A percentile compares a stretch with the other conserved stretches of the same genome.
Evolutionary conservation across 2,113 vertebrate genomes (phyloP).

Genomic region (Vanacampus margaritifer): DNA sequence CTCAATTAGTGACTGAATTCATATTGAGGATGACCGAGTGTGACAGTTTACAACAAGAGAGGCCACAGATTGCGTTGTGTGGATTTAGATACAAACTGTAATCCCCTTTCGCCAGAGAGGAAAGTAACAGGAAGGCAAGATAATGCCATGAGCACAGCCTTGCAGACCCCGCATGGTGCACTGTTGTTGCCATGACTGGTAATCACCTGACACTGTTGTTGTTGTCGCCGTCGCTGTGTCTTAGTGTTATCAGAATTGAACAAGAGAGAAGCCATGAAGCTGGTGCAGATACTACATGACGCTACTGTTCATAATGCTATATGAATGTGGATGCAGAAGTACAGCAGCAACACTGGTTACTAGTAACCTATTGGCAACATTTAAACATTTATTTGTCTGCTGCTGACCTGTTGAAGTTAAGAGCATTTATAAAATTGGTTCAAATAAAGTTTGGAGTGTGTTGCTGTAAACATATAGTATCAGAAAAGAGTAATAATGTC

Average conservation of each 20-base stretch:
- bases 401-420: no score
- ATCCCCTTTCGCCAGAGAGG: slow-evolving; percentile 44
- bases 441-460: no score
- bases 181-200: slow-evolving; percentile 28
- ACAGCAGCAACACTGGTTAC: neutral
- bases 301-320: neutral
- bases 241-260: neutral
- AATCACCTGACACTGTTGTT: slow-evolving; percentile 33
- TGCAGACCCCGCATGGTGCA: slow-evolving; percentile 30
- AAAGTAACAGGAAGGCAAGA: slow-evolving; percentile 40
- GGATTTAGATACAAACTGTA: slow-evolving; percentile 49
- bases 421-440: no score
- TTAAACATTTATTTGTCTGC: neutral
- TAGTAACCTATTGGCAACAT: neutral
- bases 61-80: slow-evolving; percentile 51
- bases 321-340: neutral
- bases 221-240: neutral
- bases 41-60: slow-evolving; percentile 12
- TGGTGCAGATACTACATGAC: neutral
- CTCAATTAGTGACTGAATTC: neutral
- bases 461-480: no score
- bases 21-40: neutral
- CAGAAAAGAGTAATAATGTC: no score
- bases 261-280: neutral
- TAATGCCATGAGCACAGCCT: slow-evolving; percentile 44